Percentiles rank a stretch among this genome's conserved stretches.
Conservation (phyloP, 2,113 vertebrate genomes). For the Natator depressus region DNA sequence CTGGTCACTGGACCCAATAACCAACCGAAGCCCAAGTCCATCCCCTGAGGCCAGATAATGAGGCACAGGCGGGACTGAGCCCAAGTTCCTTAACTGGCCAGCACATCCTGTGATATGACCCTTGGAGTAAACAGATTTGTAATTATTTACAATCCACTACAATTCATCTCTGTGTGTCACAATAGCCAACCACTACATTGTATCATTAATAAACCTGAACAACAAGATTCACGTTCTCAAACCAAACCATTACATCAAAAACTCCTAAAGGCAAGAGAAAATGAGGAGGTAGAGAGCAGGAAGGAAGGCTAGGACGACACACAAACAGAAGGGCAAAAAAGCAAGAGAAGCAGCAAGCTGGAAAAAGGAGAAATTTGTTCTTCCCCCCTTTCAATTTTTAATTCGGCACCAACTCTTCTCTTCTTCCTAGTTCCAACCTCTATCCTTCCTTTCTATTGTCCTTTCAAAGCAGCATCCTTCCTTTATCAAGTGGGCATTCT, state of each 20-base stretch:
- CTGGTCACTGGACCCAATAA: neutral
- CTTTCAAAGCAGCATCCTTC: neutral
- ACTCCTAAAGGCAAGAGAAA: neutral
- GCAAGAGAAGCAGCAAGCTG: neutral
- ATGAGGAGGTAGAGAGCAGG: neutral
- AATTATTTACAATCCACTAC: neutral
- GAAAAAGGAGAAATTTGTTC: neutral
- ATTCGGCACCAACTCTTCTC: neutral
- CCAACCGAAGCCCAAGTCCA: neutral
- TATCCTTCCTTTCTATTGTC: neutral
- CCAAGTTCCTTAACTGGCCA: neutral
- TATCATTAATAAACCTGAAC: neutral
- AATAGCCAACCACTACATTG: neutral
- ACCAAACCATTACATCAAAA: neutral
- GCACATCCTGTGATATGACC: neutral
- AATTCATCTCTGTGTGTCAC: neutral
- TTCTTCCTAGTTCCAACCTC: neutral
- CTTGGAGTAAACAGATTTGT: neutral
- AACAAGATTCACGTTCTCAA: neutral
- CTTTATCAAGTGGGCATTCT: neutral
- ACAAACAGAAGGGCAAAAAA: neutral
- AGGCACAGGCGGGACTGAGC: neutral
- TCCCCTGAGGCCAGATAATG: neutral
- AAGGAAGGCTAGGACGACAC: neutral
- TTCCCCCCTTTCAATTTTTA: neutral